phyloP scores from a whole-genome alignment of 2,888 invertebrate genomes.

The Philonicus albiceps region DNA sequence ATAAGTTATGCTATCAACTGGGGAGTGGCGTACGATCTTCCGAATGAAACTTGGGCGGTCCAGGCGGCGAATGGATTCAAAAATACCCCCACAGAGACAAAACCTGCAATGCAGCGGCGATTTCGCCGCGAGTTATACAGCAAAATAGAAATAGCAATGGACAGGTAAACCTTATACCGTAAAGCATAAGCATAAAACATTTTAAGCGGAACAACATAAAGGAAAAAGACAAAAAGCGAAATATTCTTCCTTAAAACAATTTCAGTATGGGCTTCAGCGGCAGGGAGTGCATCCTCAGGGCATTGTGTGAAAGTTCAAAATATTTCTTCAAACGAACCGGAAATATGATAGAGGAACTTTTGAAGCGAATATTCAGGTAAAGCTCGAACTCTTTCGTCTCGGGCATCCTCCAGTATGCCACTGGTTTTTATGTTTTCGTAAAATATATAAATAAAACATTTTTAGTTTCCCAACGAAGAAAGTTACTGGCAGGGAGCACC shows the following conservation, averaged over 20 bases:
- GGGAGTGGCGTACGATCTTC: conserved; percentile 73
- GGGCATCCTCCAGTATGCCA: background rate
- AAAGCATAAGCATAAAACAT: background rate
- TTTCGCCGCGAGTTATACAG: conserved; percentile 68
- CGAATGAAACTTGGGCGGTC: conserved; percentile 67
- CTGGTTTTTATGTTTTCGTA: background rate
- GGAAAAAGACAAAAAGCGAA: background rate
- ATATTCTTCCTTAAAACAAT: conserved; percentile 46
- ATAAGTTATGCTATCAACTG: conserved; percentile 74
- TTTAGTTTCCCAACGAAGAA: conserved; percentile 70
- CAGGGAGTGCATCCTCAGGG: conserved; percentile 73
- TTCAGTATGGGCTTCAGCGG: conserved; percentile 80
- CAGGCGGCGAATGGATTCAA: conserved; percentile 60
- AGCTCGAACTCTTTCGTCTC: conserved; percentile 48
- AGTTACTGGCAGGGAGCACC: conserved; percentile 69
- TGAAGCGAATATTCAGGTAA: conserved; percentile 74
- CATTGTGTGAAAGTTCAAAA: conserved; percentile 77
- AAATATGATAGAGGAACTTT: conserved; percentile 74
- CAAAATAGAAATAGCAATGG: conserved; percentile 73
- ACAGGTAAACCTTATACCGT: conserved; percentile 67
- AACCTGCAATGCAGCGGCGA: conserved; percentile 61
- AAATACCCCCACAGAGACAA: conserved; percentile 47
- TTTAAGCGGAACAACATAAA: background rate
- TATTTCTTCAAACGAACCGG: conserved; percentile 69
- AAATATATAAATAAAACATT: background rate